phyloP scores from a whole-genome alignment of 2,113 vertebrate genomes.

The Lycocorax pyrrhopterus region DNA sequence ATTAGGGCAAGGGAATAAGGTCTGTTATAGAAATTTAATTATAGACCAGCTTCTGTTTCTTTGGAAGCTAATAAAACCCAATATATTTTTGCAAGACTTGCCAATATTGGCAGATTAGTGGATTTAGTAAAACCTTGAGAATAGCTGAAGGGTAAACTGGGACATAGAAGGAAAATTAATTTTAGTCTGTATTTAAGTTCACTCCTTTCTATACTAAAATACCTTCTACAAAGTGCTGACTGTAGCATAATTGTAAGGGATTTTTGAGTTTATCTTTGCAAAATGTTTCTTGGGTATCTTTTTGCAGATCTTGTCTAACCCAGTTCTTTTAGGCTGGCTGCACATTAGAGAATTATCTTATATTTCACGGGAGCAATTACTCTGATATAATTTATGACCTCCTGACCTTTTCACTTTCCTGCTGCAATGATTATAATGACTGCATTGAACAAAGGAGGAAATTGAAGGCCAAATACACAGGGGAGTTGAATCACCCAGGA shows the following conservation, averaged over 20 bases:
- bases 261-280: not conserved
- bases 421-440: not conserved
- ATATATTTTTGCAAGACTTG: not conserved
- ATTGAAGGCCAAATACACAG: not conserved
- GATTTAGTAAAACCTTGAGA: not conserved
- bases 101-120: not conserved
- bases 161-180: not conserved
- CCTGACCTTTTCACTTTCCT: conserved; percentile 13
- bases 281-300: not conserved
- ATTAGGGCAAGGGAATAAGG: not conserved
- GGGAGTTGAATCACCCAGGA: not conserved
- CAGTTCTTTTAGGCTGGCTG: not conserved
- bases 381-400: not conserved
- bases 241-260: not conserved
- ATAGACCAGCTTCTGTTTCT: not conserved
- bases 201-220: not conserved
- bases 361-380: not conserved
- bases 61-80: not conserved
- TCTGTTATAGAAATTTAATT: not conserved
- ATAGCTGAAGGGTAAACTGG: not conserved
- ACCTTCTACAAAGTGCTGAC: not conserved
- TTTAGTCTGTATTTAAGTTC: not conserved
- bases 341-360: not conserved
- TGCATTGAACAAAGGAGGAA: not conserved
- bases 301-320: not conserved